Percentiles rank a stretch among this genome's conserved stretches.
These are phyloP conservation scores for Monomorium pharaonis DNA, from an alignment of 1,140 invertebrate genomes.

Conservation along the genomic window DNA sequence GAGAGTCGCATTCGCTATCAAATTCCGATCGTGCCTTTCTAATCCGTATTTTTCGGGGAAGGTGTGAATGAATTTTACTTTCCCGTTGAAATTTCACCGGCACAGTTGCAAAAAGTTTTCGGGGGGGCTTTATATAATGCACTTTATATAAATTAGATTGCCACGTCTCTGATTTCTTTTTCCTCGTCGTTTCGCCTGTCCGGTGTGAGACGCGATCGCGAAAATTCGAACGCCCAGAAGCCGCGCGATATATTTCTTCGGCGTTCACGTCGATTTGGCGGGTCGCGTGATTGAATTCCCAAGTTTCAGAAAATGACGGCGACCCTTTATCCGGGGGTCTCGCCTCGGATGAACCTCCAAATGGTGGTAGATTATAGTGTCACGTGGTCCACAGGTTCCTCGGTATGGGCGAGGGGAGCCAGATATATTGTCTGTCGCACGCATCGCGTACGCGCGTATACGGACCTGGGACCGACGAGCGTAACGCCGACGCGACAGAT, in stretches of 20 bases:
- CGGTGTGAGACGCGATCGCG: no score
- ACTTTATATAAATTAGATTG: not conserved
- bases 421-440: conserved; percentile 77
- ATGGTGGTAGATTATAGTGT: conserved; percentile 70
- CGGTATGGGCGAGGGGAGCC: conserved; percentile 54
- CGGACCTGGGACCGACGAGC: conserved; percentile 61
- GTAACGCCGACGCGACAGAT: conserved; percentile 77
- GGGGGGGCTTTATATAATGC: no score
- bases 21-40: conserved; percentile 33
- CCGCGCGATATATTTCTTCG: conserved; percentile 20
- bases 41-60: conserved; percentile 16
- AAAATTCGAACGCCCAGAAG: not conserved
- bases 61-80: conserved; percentile 17
- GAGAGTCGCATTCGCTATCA: conserved; percentile 42
- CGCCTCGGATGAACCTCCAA: conserved; percentile 70
- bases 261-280: conserved; percentile 22
- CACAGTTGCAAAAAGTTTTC: not conserved
- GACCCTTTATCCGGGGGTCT: conserved; percentile 63
- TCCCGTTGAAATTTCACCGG: not conserved
- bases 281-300: conserved; percentile 68
- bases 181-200: not conserved
- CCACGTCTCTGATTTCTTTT: not conserved
- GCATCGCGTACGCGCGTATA: conserved; percentile 71
- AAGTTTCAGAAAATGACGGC: conserved; percentile 67
- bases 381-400: conserved; percentile 48